phyloP scores from a whole-genome alignment of 2,888 invertebrate genomes.

The Autographa gamma region DNA sequence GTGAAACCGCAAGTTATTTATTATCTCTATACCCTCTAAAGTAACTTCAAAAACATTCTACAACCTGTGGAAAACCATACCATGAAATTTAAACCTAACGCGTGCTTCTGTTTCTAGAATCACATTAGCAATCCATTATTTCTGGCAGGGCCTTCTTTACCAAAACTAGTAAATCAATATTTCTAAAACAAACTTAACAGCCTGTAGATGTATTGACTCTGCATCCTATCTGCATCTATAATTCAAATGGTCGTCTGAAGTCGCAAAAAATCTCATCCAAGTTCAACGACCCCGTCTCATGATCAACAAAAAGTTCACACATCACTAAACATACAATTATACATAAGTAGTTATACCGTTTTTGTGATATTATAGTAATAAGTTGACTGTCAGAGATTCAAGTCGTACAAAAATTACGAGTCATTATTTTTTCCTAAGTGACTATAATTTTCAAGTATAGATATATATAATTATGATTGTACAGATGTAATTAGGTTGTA shows the following conservation, averaged over 20 bases:
- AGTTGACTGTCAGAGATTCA: neutral
- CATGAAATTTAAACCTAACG: too few species aligned
- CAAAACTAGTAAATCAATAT: neutral
- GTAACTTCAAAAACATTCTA: too few species aligned
- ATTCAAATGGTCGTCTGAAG: conserved; percentile 17
- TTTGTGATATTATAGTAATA: neutral
- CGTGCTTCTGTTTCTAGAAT: too few species aligned
- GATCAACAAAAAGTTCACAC: conserved; percentile 21
- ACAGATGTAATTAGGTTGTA: neutral
- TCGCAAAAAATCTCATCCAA: conserved; percentile 37
- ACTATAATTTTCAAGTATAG: neutral
- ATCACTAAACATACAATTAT: conserved; percentile 20
- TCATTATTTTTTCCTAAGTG: neutral
- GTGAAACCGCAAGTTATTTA: too few species aligned
- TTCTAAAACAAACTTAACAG: conserved; percentile 3
- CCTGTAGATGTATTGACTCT: conserved; percentile 17
- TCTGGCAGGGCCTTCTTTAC: too few species aligned
- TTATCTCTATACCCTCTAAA: too few species aligned
- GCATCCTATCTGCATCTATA: neutral
- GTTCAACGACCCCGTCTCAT: conserved; percentile 36
- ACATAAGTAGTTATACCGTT: neutral
- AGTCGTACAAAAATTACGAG: neutral
- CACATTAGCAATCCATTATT: too few species aligned
- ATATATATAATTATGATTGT: too few species aligned
- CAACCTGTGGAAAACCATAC: too few species aligned